Base-by-base conservation (phyloP, 2,797 vertebrate species). In the Artibeus jamaicensis region DNA sequence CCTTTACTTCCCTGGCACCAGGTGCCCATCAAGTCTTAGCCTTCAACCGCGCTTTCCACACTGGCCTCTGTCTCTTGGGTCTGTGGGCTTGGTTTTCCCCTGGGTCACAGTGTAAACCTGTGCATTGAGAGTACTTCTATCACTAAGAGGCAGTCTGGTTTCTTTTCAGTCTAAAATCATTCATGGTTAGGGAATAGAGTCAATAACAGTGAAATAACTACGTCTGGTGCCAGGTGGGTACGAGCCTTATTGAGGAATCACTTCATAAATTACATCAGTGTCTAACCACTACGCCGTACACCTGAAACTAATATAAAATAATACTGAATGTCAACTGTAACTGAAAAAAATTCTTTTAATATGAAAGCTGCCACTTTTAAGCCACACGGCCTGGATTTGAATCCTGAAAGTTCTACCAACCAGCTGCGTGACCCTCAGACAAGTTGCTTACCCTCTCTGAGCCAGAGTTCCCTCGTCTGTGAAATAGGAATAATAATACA, bases 121-220 rank as follows among this genome's bases (percentile, higher is more conserved):
- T 32, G 44, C 16, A 14, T 44, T 2, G 48, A 59, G n/a, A 10
- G 5, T 4, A 4, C 4, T 15, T 65, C 29, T 5, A 3, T 42
- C 82, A n/a, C 9, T 2, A 18, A 67, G 65, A 44, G 53, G 42
- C 29, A 24, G 32, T 9, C 5, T 2, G 0, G 22, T 1, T 21
- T 22, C 39, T 10, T 44, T 18, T 46, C 21, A 5, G 59, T 37
- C 65, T 68, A 21, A 68, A 68, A 68, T 68, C 65, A 34, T 67
- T 68, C 65, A 67, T 34, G n/a, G 16, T 67, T 67, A 68, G 62
- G 62, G 62, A n/a, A 32, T 18, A 65, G 14, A 65, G 62, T 65
- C 62, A 65, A n/a, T n/a, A 65, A 65, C 3, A n/a, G 29, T 65
- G 62, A 7, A 65, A 18, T 32, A 65, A n/a, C 29, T 16, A 65